Conservation (phyloP, 2,113 vertebrate genomes). For the Urocynchramus pylzowi region DNA sequence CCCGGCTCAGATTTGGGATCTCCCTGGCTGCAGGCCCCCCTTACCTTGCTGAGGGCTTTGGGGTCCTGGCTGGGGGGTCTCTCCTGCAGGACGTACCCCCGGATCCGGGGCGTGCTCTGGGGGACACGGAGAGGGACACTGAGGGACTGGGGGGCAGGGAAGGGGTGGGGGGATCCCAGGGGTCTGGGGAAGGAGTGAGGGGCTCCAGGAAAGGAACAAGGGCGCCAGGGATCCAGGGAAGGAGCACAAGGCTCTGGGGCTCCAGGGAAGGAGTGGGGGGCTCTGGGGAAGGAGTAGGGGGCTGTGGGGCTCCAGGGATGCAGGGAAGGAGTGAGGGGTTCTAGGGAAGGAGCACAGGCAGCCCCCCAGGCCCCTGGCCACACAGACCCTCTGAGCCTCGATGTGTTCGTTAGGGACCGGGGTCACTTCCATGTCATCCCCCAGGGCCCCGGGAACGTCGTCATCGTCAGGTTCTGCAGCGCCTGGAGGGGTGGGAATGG, state of each 20-base stretch:
- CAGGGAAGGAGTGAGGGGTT: not conserved
- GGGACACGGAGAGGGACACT: not conserved
- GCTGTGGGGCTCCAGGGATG: not conserved
- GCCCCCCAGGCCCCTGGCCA: not conserved
- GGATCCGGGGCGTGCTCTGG: not conserved
- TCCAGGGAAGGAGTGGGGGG: not conserved
- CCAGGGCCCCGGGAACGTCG: not conserved
- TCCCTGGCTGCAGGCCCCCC: not conserved
- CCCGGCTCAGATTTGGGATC: not conserved
- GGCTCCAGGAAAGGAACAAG: not conserved
- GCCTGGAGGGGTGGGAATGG: not conserved
- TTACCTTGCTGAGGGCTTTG: not conserved
- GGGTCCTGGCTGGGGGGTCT: not conserved
- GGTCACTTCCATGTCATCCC: conserved; percentile 1
- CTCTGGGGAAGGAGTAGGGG: not conserved
- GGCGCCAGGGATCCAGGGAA: not conserved
- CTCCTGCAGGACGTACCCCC: conserved; percentile 54
- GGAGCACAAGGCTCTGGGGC: not conserved
- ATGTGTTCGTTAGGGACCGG: conserved; percentile 15
- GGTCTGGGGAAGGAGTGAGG: not conserved
- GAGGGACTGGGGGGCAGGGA: not conserved
- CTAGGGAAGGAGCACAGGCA: not conserved
- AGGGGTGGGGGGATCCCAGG: not conserved
- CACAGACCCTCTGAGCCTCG: conserved; percentile 73
- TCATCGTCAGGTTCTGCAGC: not conserved